These are phyloP conservation scores for Drosophila auraria DNA, from an alignment of 1,140 invertebrate species.

Conservation along the genomic window DNA sequence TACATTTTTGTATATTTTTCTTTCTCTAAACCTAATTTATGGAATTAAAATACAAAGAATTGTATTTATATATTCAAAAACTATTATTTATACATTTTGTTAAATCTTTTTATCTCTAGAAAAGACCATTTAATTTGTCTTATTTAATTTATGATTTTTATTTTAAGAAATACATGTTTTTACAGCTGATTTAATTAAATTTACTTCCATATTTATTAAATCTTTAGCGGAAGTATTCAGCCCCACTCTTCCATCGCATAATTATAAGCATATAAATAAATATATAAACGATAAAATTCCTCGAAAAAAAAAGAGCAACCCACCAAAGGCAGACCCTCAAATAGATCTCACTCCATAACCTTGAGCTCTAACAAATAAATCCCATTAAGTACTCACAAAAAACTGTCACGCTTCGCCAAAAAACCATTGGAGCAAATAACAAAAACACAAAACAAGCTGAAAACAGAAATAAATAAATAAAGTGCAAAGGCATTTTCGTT, in stretches of 20 bases:
- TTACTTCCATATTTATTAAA: not conserved
- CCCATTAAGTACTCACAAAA: slow-evolving; percentile 36
- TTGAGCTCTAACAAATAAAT: slow-evolving; percentile 36
- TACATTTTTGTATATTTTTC: not conserved
- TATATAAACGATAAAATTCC: not conserved
- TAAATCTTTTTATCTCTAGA: no score
- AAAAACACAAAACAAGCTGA: not conserved
- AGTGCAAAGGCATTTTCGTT: slow-evolving; percentile 15
- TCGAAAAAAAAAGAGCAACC: not conserved
- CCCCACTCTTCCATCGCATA: not conserved
- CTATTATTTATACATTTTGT: not conserved
- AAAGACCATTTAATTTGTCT: no score
- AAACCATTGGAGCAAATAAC: slow-evolving; percentile 35
- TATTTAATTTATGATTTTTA: not conserved
- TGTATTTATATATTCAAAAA: not conserved
- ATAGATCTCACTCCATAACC: slow-evolving; percentile 29
- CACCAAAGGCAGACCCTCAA: not conserved
- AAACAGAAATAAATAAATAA: slow-evolving; percentile 19
- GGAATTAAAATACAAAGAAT: no score
- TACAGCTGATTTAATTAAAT: not conserved
- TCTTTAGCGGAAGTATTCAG: not conserved
- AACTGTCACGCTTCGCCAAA: slow-evolving; percentile 43
- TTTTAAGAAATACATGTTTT: not conserved
- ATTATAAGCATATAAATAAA: not conserved
- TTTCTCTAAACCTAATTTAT: not conserved